Evolutionary conservation across 1,140 invertebrate genomes (phyloP), one percentile per base, ranked within the genome.

Genomic region (Mesaphorura yosii): DNA sequence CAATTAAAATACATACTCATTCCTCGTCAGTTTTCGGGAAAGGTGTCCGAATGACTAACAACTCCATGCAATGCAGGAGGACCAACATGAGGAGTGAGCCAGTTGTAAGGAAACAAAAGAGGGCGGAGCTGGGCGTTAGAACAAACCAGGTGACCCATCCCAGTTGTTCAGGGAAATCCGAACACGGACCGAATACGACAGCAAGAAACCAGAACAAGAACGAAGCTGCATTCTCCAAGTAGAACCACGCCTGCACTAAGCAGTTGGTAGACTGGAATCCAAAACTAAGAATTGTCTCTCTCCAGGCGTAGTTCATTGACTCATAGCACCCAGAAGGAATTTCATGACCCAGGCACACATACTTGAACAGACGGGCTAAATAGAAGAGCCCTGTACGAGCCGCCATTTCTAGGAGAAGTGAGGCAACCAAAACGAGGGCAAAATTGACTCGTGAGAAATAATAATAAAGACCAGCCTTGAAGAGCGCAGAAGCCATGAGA

Each of bases 301-400:
- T 27, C 58, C 58, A 60, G 22, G 45, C 58, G 39, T 60, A 60
- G 38, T 53, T 60, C 4, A 60, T 48, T 7, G 58, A 49, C 31
- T 56, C 54, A 25, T 59, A 59, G 20, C 52, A 55, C 29, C 48
- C 52, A 40, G 52, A 50, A 12, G 57, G 57, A 28, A 55, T 52
- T 12, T 34, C 57, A 4, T 52, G 28, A 1, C 29, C 29, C 20
- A 54, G 40, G 25, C 31, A 27, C 3, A 41, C 5, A 27, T 51
- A 42, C 31, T 45, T 44, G 6, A 59, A 37, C 0, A 47, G 25
- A 4, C 54, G 45, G 20, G 44, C 50, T 4, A 60, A 28, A 25
- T 57, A 60, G 27, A 40, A 53, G 12, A 59, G 1, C 19, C 52
- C 15, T 15, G 49, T 29, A 3, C 53, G 44, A 3, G 23, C 47